phyloP scores from a whole-genome alignment of 2,888 invertebrate genomes.

The Sclerodermus sp. region DNA sequence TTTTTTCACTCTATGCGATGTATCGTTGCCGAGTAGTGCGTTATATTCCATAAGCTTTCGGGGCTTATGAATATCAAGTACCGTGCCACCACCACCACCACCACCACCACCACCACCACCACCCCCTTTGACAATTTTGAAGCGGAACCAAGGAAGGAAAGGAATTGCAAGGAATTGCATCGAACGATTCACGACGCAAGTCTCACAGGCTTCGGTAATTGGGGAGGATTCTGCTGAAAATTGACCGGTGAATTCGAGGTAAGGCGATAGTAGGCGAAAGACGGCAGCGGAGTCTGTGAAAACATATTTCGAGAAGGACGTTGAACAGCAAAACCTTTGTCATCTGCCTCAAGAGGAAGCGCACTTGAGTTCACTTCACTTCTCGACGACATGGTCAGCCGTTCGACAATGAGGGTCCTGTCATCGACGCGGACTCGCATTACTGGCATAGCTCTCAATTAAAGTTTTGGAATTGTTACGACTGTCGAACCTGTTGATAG shows the following conservation, averaged over 20 bases:
- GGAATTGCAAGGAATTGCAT: no score
- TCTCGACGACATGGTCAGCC: conserved; percentile 14
- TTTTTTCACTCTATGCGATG: conserved; percentile 41
- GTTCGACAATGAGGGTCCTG: conserved; percentile 42
- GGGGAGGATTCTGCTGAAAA: no score
- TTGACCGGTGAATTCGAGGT: no score
- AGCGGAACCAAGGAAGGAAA: no score
- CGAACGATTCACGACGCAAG: no score
- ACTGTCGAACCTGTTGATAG: conserved; percentile 5
- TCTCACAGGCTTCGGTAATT: no score
- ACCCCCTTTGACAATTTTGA: no score
- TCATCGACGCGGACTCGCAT: conserved; percentile 37
- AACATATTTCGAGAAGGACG: no score
- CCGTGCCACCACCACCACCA: conserved; percentile 4
- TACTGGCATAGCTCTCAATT: conserved; percentile 45
- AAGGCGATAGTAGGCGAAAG: no score
- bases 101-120: conserved; percentile 11
- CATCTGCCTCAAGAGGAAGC: not conserved
- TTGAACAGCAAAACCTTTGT: conserved; percentile 14
- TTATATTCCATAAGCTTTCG: conserved; percentile 26
- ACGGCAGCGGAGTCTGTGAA: no score
- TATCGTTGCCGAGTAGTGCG: conserved; percentile 45
- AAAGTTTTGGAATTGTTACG: conserved; percentile 29
- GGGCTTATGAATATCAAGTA: conserved; percentile 43
- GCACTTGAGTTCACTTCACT: not conserved